Evolutionary conservation across 2,113 vertebrate genomes (phyloP), one percentile per base, ranked within the genome.

Genomic region (Leucosticte australis): DNA sequence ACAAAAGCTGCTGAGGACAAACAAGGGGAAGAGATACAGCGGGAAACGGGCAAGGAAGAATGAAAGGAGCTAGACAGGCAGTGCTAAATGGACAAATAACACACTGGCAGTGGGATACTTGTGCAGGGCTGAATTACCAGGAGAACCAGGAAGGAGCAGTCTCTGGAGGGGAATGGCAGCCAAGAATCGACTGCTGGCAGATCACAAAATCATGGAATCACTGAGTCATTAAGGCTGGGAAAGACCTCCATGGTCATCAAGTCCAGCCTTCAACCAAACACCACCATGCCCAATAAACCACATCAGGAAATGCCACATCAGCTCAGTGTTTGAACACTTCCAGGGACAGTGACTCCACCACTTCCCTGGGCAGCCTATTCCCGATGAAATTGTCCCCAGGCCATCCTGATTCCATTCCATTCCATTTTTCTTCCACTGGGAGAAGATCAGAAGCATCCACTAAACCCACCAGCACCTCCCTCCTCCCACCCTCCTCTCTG

Each of bases 1-100:
- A 86, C 70, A 90, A 83, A 95, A 90, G 68, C 78, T 57, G 76
- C 78, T 21, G 56, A 96, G 87, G 87, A 75, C 87, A 91, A 96
- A 96, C 67, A 83, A 94, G 74, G 26, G 65, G 70, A 91, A 95
- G 89, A 93, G 87, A 80, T 74, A 78, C 84, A 60, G 83, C 27
- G 68, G 82, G 63, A 92, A 81, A 30, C 0, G 2, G 57, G 74
- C 23, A 69, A 84, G 73, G 67, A 59, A 74, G 73, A 69, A 60
- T 26, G 85, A 73, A 71, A 82, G 62, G 65, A 37, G 67, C 6
- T 11, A 44, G 65, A 28, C 69, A 73, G 77, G 79, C 31, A n/a
- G 71, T 26, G 39, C 30, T 27, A 67, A 71, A 78, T 52, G 90
- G 75, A n/a, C 71, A 86, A 90, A 71, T 52, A 83, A 37, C 20